phyloP scores from a whole-genome alignment of 2,113 vertebrate species.

The Phoenicopterus ruber region DNA sequence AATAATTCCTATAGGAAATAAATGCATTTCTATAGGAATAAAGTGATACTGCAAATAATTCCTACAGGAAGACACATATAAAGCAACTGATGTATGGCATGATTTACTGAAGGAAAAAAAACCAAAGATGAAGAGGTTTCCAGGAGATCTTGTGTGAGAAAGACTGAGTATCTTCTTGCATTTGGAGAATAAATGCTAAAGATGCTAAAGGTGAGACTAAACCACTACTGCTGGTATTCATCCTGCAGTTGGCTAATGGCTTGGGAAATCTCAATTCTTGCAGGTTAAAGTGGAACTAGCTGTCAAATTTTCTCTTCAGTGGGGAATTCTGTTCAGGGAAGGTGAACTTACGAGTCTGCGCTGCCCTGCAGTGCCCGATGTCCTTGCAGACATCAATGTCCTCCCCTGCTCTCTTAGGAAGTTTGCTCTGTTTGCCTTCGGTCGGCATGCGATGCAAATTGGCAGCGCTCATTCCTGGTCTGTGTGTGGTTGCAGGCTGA shows the following conservation, averaged over 20 bases:
- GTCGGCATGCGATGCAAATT: background rate
- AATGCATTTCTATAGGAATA: background rate
- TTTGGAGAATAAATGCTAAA: background rate
- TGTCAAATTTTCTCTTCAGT: background rate
- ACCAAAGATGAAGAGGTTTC: background rate
- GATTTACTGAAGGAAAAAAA: background rate
- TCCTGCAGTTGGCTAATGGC: background rate
- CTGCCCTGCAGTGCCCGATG: accelerated
- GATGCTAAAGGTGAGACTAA: background rate
- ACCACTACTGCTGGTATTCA: background rate
- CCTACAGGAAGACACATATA: background rate
- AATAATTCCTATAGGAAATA: background rate
- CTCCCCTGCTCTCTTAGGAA: background rate
- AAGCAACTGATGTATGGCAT: background rate
- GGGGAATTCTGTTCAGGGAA: background rate
- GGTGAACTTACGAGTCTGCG: accelerated
- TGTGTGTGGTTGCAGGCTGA: background rate
- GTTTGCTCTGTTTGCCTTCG: background rate
- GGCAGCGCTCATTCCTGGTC: background rate
- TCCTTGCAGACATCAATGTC: background rate
- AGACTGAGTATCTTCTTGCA: background rate
- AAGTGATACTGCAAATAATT: background rate
- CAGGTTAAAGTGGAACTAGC: background rate
- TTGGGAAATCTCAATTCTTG: background rate
- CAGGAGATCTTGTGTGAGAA: background rate